Evolutionary conservation across 2,113 vertebrate genomes (phyloP).

Genomic region (Rhinichthys klamathensis): DNA sequence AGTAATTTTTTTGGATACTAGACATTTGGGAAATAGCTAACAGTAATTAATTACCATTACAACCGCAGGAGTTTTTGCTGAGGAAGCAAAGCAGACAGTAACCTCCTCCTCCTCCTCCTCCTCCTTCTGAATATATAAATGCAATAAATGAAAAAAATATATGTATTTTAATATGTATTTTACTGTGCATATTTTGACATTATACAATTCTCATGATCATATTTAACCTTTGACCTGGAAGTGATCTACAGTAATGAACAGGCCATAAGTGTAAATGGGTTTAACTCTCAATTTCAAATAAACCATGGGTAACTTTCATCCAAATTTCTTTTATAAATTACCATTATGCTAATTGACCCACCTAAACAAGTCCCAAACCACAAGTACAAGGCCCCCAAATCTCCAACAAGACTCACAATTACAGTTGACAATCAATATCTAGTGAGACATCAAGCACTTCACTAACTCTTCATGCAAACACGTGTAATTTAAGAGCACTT

Average conservation of each 20-base stretch:
- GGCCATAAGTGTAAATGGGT: background rate
- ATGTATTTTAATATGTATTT: background rate
- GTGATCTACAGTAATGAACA: conserved; percentile 22
- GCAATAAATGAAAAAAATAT: background rate
- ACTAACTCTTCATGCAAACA: conserved; percentile 46
- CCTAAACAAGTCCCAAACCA: conserved; percentile 1
- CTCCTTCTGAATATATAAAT: background rate
- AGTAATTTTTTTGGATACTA: conserved; percentile 20
- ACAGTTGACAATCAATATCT: conserved; percentile 10
- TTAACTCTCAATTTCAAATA: background rate
- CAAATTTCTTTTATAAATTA: background rate
- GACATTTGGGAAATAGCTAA: conserved; percentile 37
- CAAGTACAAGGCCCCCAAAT: background rate
- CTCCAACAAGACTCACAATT: conserved; percentile 35
- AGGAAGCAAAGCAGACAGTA: background rate
- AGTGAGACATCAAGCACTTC: conserved; percentile 22
- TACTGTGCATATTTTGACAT: conserved; percentile 43
- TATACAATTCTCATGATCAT: conserved; percentile 44
- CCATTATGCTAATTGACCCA: background rate
- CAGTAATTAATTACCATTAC: conserved; percentile 26
- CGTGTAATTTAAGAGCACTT: conserved; percentile 48
- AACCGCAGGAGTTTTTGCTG: background rate
- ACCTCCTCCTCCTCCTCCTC: background rate
- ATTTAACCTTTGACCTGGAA: conserved; percentile 46
- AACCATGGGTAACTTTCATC: background rate